These are phyloP conservation scores for Palythoa grandiflora DNA, from an alignment of 92 coral and sea anemone genomes.

Conservation along the genomic window DNA sequence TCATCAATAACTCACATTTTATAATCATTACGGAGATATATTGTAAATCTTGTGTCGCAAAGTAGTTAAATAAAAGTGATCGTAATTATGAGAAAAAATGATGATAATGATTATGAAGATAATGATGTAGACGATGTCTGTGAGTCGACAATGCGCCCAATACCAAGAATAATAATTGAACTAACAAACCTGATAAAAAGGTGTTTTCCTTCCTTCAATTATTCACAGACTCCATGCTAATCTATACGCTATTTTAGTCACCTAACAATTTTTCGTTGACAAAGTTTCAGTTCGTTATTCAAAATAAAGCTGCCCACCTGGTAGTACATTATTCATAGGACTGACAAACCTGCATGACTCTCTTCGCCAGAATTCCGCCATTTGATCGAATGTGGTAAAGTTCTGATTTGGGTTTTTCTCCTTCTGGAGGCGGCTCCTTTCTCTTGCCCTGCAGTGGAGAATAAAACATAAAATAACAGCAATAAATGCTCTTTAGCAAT, in stretches of 20 bases:
- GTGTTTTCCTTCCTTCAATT: no score
- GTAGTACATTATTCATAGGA: neutral
- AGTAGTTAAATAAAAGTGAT: neutral
- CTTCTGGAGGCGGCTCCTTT: constrained; percentile 66
- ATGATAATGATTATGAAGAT: neutral
- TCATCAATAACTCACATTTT: neutral
- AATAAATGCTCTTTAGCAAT: neutral
- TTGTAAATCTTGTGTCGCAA: neutral
- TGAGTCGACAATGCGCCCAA: no score
- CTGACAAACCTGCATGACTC: constrained; percentile 90
- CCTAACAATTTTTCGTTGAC: neutral
- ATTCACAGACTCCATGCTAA: neutral
- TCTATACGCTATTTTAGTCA: no score
- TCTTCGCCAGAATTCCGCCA: constrained; percentile 96
- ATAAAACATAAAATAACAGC: neutral
- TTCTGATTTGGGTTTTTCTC: constrained; percentile 87
- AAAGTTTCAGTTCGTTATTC: neutral
- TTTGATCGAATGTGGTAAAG: constrained; percentile 96
- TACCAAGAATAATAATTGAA: no score
- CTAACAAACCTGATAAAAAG: no score
- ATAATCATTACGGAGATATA: no score
- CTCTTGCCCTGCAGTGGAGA: constrained; percentile 79
- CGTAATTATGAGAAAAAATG: neutral
- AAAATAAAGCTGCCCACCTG: no score
- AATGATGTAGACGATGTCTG: neutral